A percentile compares a stretch with the other conserved stretches of the same genome.
phyloP scores from a whole-genome alignment of 2,888 invertebrate species.

The Mythimna impura region DNA sequence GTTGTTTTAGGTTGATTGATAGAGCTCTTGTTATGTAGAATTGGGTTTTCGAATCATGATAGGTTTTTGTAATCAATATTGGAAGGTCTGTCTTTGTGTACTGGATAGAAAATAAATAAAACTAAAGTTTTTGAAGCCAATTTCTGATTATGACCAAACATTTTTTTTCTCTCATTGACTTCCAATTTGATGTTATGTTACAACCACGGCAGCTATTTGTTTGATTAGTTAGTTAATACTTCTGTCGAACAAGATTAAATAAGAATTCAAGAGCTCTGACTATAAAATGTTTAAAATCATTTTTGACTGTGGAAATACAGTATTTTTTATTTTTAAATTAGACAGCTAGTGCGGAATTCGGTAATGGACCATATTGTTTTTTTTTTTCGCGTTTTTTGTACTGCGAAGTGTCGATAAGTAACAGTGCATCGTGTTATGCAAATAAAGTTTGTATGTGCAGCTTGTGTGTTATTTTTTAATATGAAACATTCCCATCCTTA shows the following conservation, averaged over 20 bases:
- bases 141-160: background rate
- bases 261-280: constrained; percentile 54
- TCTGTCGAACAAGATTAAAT: background rate
- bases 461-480: constrained; percentile 59
- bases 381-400: constrained; percentile 65
- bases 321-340: constrained; percentile 56
- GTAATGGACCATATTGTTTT: constrained; percentile 69
- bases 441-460: constrained; percentile 83
- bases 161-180: background rate
- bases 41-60: constrained; percentile 1
- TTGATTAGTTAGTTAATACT: background rate
- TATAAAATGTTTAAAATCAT: constrained; percentile 41
- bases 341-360: constrained; percentile 61
- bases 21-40: constrained; percentile 54
- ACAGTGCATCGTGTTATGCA: constrained; percentile 74
- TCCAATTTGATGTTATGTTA: background rate
- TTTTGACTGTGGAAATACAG: constrained; percentile 57
- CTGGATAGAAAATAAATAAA: background rate
- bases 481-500: no score
- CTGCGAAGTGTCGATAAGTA: constrained; percentile 67
- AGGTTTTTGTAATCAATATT: background rate
- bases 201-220: constrained; percentile 11
- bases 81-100: background rate
- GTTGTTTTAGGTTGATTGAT: constrained; percentile 49
- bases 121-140: background rate